Base-by-base conservation (phyloP, 2,113 vertebrate genomes). In the Donacobius atricapilla region DNA sequence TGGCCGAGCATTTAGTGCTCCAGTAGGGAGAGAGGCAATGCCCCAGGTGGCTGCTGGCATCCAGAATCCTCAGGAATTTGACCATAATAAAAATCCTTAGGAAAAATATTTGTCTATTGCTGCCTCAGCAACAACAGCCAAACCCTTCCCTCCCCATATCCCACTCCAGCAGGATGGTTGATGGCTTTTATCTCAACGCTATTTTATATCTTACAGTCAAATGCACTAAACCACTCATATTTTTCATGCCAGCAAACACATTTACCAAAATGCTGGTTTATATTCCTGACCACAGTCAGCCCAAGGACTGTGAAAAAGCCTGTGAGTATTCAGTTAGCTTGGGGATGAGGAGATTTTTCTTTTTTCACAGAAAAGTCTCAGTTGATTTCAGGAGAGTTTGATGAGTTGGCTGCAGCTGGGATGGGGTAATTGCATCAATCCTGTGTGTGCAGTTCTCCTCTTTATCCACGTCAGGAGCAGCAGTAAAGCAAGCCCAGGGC, bases 341-440 rank as follows among this genome's bases (percentile, higher is more conserved):
- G 33, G 84, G 40, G 58, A 44, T 5, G 54, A n/a, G 31, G 69
- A 13, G 40, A 12, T 40, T 27, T 9, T 42, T 18, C 28, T 23
- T 68, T n/a, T 54, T 30, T 54, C 48, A 45, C 25, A 56, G 50
- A 16, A 56, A 30, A 40, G 28, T 17, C 70, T 40, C 47, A 15
- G 0, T 1, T 64, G 87, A 39, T 80, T 24, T 42, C 7, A 21
- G 80, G 35, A 47, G 56, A 48, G 53, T 3, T 9, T 2, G 53
- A 3, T 9, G 83, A 45, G 68, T 1, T n/a, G 25, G 71, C 40
- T 44, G 66, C 76, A 57, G 85, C 61, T 23, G 63, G 70, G 47
- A 3, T 0, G 1, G 11, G 12, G n/a, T 1, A 2, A 58, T 2
- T 9, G 28, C 5, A 45, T 33, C 0, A 2, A 60, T 22, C 50